These are phyloP conservation scores for Varecia variegata DNA, from an alignment of 2,797 vertebrate species.

Conservation along the genomic window DNA sequence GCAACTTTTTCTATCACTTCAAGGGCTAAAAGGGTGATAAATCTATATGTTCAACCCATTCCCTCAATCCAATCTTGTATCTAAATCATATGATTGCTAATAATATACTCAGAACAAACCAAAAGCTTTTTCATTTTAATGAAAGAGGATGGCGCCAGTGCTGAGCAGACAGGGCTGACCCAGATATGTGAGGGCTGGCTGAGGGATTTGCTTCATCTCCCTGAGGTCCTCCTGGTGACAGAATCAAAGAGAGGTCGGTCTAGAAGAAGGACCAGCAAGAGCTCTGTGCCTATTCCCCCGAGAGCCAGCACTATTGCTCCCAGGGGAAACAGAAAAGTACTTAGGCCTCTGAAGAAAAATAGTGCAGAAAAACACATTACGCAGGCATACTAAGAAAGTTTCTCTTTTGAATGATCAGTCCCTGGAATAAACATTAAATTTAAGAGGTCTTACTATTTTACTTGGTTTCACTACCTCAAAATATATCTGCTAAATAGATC, in stretches of 20 bases:
- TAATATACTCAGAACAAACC: background rate
- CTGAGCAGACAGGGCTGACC: background rate
- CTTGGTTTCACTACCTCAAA: constrained; percentile 30
- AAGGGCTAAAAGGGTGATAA: background rate
- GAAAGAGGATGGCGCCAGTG: background rate
- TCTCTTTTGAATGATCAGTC: constrained; percentile 18
- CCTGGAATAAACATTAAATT: constrained; percentile 53
- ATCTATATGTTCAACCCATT: background rate
- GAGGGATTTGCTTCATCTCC: background rate
- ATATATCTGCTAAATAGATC: constrained; percentile 60
- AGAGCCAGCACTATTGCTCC: background rate
- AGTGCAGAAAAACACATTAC: constrained; percentile 45
- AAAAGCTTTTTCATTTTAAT: background rate
- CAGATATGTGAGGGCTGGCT: background rate
- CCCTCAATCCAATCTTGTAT: background rate
- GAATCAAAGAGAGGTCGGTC: background rate
- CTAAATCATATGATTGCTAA: background rate
- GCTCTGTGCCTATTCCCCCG: background rate
- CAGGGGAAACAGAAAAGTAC: background rate
- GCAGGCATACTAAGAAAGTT: background rate
- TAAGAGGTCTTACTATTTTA: constrained; percentile 58
- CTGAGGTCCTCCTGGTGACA: background rate
- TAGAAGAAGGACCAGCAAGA: background rate
- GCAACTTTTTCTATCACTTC: background rate
- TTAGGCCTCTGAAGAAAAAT: background rate